Percentiles rank a stretch among this genome's conserved stretches.
Conservation (phyloP, 2,797 vertebrate genomes). For the Melopsittacus undulatus region DNA sequence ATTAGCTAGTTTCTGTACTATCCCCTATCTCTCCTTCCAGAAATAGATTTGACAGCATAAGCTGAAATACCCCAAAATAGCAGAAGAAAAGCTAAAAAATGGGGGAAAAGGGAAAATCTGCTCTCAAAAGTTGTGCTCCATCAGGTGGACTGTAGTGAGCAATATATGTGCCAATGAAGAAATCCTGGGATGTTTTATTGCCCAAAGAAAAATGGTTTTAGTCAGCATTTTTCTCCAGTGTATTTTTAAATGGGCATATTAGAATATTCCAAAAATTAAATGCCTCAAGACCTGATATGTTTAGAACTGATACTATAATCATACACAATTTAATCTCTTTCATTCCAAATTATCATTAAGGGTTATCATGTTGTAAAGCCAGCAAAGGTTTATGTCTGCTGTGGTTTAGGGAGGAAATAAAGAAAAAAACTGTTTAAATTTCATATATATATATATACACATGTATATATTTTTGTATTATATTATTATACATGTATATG, state of each 20-base stretch:
- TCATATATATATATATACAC: background rate
- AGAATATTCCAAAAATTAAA: slow-evolving; percentile 10
- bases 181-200: background rate
- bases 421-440: background rate
- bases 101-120: background rate
- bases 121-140: background rate
- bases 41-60: background rate
- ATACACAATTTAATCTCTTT: slow-evolving; percentile 24
- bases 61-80: background rate
- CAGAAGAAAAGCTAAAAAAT: background rate
- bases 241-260: slow-evolving; percentile 2
- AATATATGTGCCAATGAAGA: slow-evolving; percentile 13
- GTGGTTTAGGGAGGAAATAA: background rate
- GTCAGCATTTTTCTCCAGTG: slow-evolving; percentile 29
- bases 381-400: background rate
- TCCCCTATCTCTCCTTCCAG: background rate
- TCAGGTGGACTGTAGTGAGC: background rate
- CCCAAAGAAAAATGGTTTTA: background rate
- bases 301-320: slow-evolving; percentile 38
- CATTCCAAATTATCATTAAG: slow-evolving; percentile 21
- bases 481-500: background rate
- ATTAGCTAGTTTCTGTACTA: background rate
- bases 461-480: background rate
- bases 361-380: background rate
- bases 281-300: background rate